Conservation (phyloP, 2,888 invertebrate genomes). For the Caenorhabditis drosophilae region DNA sequence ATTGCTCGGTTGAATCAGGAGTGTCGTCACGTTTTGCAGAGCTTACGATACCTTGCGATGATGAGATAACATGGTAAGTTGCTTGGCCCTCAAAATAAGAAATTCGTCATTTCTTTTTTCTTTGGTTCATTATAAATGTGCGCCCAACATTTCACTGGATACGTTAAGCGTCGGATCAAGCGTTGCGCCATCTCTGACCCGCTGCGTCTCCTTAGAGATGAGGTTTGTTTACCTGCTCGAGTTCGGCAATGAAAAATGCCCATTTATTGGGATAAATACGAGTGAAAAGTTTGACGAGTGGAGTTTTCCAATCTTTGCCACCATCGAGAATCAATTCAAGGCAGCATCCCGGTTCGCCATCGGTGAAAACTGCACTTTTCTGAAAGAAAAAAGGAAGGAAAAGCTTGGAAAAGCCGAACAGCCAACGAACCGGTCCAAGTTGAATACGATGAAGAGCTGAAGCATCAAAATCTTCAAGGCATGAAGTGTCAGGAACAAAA, state of each 20-base stretch:
- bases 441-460: conserved; percentile 36
- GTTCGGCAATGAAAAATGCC: conserved; percentile 53
- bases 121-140: too few relatives aligned
- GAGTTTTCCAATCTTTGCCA: conserved; percentile 52
- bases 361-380: conserved; percentile 53
- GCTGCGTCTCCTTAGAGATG: too few relatives aligned
- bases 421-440: conserved; percentile 29
- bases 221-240: too few relatives aligned
- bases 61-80: conserved; percentile 42
- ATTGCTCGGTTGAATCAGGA: conserved; percentile 49
- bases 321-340: conserved; percentile 49
- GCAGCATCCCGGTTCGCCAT: conserved; percentile 46
- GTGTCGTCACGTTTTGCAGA: conserved; percentile 44
- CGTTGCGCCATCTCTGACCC: too few relatives aligned
- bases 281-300: conserved; percentile 47
- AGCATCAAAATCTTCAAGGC: conserved; percentile 46
- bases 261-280: conserved; percentile 50
- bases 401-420: too few relatives aligned
- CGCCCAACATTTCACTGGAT: too few relatives aligned
- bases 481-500: conserved; percentile 46
- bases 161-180: too few relatives aligned
- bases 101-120: background rate
- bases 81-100: conserved; percentile 39
- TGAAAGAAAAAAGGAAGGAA: too few relatives aligned
- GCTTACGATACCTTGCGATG: conserved; percentile 29